Conservation (phyloP, 2,888 invertebrate genomes). For the Ligdia adustata region DNA sequence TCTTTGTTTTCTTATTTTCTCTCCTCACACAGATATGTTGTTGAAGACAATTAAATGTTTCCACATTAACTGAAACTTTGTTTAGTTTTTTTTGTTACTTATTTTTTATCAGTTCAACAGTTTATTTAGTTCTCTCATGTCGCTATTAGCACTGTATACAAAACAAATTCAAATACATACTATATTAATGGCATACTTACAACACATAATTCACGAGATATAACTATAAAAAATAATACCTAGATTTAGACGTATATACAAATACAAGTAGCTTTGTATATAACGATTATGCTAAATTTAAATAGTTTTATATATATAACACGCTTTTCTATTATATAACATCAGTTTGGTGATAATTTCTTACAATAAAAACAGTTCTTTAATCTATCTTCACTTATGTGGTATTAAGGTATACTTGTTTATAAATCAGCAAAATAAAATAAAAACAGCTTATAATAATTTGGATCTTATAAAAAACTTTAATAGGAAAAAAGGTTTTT, state of each 20-base stretch:
- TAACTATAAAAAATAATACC: too few relatives aligned
- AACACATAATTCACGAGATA: too few relatives aligned
- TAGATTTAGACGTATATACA: conserved; percentile 34
- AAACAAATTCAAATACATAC: too few relatives aligned
- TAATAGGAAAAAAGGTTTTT: too few relatives aligned
- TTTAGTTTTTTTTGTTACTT: conserved; percentile 54
- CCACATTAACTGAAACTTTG: conserved; percentile 63
- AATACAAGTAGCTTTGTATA: conserved; percentile 61
- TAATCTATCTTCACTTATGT: too few relatives aligned
- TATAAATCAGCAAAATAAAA: too few relatives aligned
- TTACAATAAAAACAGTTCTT: too few relatives aligned
- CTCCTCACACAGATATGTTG: conserved; percentile 67
- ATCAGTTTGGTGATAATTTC: conserved; percentile 36
- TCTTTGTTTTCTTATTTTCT: conserved; percentile 63
- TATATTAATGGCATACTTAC: too few relatives aligned
- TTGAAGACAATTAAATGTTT: conserved; percentile 75
- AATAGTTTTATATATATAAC: conserved; percentile 48
- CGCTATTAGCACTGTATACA: neutral
- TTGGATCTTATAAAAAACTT: too few relatives aligned
- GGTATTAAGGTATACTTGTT: too few relatives aligned
- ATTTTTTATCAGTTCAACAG: conserved; percentile 17
- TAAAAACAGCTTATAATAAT: too few relatives aligned
- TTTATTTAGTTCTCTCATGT: too few relatives aligned
- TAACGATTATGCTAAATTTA: conserved; percentile 51
- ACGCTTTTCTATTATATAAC: conserved; percentile 53